These are phyloP conservation scores for Pseudachorutes palmiensis DNA, from an alignment of 1,140 invertebrate genomes.

Conservation along the genomic window DNA sequence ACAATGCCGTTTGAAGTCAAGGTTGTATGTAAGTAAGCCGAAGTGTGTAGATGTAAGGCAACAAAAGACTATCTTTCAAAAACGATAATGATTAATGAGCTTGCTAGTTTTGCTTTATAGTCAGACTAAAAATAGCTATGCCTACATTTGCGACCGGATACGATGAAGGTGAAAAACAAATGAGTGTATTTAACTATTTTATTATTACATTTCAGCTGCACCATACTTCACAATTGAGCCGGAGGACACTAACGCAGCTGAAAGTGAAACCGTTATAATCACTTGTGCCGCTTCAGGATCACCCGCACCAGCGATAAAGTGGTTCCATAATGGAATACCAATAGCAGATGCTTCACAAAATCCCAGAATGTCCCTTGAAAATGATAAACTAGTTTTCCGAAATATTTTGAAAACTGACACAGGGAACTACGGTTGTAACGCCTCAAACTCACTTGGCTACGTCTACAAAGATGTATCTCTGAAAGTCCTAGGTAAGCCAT, in stretches of 20 bases:
- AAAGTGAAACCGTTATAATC: conserved; percentile 81
- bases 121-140: too few relatives aligned
- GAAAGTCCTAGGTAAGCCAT: conserved; percentile 67
- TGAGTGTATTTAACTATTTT: too few relatives aligned
- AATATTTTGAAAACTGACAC: conserved; percentile 81
- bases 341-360: conserved; percentile 67
- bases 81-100: too few relatives aligned
- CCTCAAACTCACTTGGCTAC: conserved; percentile 83
- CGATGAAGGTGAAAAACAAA: too few relatives aligned
- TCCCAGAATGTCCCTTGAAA: conserved; percentile 51
- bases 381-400: conserved; percentile 71
- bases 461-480: conserved; percentile 65
- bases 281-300: conserved; percentile 77
- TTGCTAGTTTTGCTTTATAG: too few relatives aligned
- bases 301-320: conserved; percentile 82
- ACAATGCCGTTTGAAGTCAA: too few relatives aligned
- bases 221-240: conserved; percentile 92
- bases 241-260: conserved; percentile 77
- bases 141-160: too few relatives aligned
- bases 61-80: too few relatives aligned
- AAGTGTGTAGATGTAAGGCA: too few relatives aligned
- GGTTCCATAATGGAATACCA: conserved; percentile 93
- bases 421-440: conserved; percentile 88
- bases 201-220: too few relatives aligned
- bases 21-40: too few relatives aligned